A percentile compares a stretch with the other conserved stretches of the same genome.
These are phyloP conservation scores for Amphiprion percula DNA, from an alignment of 2,113 vertebrate species.

Conservation along the genomic window DNA sequence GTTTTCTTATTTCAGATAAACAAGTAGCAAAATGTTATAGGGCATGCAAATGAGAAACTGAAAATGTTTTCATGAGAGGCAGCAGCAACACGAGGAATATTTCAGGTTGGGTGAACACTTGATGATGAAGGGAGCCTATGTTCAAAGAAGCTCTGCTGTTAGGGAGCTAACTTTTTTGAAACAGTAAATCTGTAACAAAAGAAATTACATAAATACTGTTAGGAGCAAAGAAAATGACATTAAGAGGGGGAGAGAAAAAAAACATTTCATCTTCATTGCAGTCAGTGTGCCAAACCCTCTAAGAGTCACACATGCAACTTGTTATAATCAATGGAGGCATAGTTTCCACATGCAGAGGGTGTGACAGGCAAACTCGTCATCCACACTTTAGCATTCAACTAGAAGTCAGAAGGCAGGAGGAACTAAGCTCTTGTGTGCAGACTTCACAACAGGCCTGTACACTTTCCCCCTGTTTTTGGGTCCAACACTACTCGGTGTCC, in stretches of 20 bases:
- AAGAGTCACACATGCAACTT: conserved; percentile 82
- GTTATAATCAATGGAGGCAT: conserved; percentile 69
- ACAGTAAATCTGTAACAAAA: conserved; percentile 51
- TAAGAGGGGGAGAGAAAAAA: conserved; percentile 25
- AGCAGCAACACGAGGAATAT: conserved; percentile 64
- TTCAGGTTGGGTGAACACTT: conserved; percentile 51
- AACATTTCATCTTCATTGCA: conserved; percentile 50
- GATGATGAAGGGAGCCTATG: conserved; percentile 48
- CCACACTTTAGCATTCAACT: conserved; percentile 77
- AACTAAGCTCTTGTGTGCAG: conserved; percentile 61
- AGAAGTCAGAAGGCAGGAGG: conserved; percentile 67
- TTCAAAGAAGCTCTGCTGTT: conserved; percentile 38
- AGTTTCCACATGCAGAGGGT: conserved; percentile 82
- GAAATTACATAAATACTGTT: conserved; percentile 18
- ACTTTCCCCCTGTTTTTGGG: conserved; percentile 30
- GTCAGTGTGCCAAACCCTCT: conserved; percentile 66
- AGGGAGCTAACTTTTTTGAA: conserved; percentile 32
- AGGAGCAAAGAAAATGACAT: conserved; percentile 32
- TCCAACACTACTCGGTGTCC: conserved; percentile 36
- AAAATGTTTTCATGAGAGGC: conserved; percentile 75
- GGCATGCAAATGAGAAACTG: conserved; percentile 82
- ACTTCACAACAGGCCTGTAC: conserved; percentile 52
- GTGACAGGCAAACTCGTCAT: conserved; percentile 77
- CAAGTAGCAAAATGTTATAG: conserved; percentile 80
- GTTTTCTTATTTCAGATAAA: conserved; percentile 67